These are phyloP conservation scores for Agrypnia vestita DNA, from an alignment of 1,140 invertebrate genomes.

Conservation along the genomic window DNA sequence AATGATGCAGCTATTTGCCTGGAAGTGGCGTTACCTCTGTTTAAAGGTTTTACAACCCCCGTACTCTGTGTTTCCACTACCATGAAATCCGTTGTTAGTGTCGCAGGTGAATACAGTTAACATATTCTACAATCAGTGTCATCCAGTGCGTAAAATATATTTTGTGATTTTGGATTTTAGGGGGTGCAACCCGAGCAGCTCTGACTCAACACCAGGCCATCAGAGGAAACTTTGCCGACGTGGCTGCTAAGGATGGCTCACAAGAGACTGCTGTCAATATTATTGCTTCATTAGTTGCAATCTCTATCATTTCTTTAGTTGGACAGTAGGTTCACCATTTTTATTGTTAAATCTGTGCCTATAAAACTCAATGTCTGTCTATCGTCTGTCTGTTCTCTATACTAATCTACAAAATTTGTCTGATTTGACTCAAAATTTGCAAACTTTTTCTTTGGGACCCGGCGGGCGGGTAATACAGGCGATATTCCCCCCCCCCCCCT, in stretches of 20 bases:
- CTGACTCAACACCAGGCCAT: constrained; percentile 94
- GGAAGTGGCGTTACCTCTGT: constrained; percentile 83
- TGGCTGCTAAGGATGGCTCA: constrained; percentile 95
- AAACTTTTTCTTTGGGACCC: no score
- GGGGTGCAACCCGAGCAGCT: constrained; percentile 91
- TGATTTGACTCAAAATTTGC: no score
- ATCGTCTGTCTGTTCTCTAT: no score
- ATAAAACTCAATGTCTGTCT: no score
- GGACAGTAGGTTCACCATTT: constrained; percentile 59
- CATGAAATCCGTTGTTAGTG: constrained; percentile 86
- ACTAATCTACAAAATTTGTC: no score
- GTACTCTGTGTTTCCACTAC: constrained; percentile 81
- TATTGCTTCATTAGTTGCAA: constrained; percentile 84
- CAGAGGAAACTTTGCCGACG: constrained; percentile 92
- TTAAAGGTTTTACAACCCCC: constrained; percentile 73
- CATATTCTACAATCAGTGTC: not conserved
- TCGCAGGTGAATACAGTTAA: constrained; percentile 80
- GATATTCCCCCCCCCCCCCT: no score
- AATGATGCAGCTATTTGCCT: constrained; percentile 93
- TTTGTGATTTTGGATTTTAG: constrained; percentile 57
- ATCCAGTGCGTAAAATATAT: no score
- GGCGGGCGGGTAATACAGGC: no score
- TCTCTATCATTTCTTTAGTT: constrained; percentile 84
- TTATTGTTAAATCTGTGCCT: not conserved
- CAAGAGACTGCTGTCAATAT: constrained; percentile 97